Evolutionary conservation across 2,113 vertebrate species (phyloP).

Genomic region (Hippoglossus stenolepis): DNA sequence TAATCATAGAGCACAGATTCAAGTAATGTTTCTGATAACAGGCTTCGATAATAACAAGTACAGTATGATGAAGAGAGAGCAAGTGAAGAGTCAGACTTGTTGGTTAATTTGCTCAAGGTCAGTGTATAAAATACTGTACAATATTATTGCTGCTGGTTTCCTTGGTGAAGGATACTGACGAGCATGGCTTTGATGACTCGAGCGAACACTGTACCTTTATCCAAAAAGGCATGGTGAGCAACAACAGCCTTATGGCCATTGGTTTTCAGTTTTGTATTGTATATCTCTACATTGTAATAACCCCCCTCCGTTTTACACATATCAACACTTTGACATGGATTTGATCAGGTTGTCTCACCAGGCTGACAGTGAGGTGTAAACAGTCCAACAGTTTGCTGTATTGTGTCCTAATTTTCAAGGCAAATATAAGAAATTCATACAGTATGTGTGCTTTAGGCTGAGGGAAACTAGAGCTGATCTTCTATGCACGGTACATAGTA

Average conservation of each 20-base stretch:
- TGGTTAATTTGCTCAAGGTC: neutral
- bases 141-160: conserved; percentile 65
- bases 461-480: conserved; percentile 25
- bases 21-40: conserved; percentile 41
- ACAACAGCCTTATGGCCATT: conserved; percentile 22
- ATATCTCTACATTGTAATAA: neutral
- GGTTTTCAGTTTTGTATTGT: conserved; percentile 14
- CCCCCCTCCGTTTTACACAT: conserved; percentile 1
- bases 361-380: conserved; percentile 14
- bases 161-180: conserved; percentile 39
- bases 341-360: conserved; percentile 10
- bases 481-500: neutral
- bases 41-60: conserved; percentile 13
- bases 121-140: conserved; percentile 62
- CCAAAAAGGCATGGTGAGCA: neutral
- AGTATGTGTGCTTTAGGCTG: conserved; percentile 39
- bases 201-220: neutral
- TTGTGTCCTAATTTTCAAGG: conserved; percentile 23
- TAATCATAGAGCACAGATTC: conserved; percentile 23
- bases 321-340: neutral
- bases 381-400: conserved; percentile 7
- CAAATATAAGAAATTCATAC: conserved; percentile 28
- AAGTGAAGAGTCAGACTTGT: conserved; percentile 35
- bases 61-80: conserved; percentile 19
- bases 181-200: conserved; percentile 16